phyloP scores from a whole-genome alignment of 2,113 vertebrate species.

The Hemibagrus wyckioides region DNA sequence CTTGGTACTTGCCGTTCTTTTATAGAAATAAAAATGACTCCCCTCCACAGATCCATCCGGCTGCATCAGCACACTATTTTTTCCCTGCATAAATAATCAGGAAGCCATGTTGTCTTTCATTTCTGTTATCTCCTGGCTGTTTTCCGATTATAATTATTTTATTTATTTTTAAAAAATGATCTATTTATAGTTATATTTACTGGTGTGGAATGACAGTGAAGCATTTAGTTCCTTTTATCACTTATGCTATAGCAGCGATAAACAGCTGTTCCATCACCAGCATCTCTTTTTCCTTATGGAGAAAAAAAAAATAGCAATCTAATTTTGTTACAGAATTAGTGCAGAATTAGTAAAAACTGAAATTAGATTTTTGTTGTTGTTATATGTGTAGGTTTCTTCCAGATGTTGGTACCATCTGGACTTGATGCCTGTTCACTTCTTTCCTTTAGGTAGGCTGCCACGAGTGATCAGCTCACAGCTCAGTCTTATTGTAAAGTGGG shows the following conservation, averaged over 20 bases:
- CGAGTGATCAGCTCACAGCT: not conserved
- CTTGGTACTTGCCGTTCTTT: not conserved
- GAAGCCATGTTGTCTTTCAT: not conserved
- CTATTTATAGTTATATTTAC: not conserved
- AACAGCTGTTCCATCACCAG: no score
- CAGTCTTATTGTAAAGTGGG: slow-evolving; percentile 1
- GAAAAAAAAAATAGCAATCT: not conserved
- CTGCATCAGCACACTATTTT: not conserved
- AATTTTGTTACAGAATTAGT: not conserved
- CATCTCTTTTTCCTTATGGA: no score
- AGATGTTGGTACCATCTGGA: slow-evolving; percentile 11
- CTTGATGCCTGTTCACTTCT: not conserved
- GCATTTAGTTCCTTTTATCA: no score
- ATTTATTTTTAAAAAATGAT: not conserved
- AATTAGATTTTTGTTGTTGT: not conserved
- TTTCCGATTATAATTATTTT: not conserved
- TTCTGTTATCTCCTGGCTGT: not conserved
- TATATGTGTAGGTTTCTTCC: not conserved
- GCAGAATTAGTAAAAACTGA: not conserved
- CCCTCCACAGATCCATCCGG: not conserved
- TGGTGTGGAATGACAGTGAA: no score
- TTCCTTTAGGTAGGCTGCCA: not conserved
- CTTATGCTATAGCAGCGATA: no score
- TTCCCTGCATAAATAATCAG: not conserved
- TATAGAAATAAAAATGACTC: not conserved